phyloP scores from a whole-genome alignment of 2,797 vertebrate genomes.

The Rhyacichthys aspro region DNA sequence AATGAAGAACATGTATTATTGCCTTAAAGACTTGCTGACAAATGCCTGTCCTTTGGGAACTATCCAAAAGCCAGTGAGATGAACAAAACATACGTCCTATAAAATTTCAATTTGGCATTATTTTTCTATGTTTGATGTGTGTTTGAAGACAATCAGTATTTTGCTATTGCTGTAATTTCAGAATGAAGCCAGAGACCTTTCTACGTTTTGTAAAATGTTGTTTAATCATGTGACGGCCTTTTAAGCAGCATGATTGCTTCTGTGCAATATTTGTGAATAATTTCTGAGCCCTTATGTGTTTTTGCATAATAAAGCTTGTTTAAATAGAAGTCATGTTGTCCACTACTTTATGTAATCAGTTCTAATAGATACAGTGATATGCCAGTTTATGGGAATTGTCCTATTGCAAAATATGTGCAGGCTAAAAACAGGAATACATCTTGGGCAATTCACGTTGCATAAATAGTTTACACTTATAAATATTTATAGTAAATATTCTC shows the following conservation, averaged over 20 bases:
- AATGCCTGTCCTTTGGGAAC: no score
- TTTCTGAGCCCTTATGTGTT: conserved; percentile 34
- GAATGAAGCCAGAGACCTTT: conserved; percentile 9
- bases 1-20: neutral
- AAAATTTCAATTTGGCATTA: conserved; percentile 12
- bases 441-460: no score
- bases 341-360: no score
- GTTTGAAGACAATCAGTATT: conserved; percentile 27
- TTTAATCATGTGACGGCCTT: conserved; percentile 13
- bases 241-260: conserved; percentile 24
- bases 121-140: conserved; percentile 1
- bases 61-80: conserved; percentile 1
- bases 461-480: no score
- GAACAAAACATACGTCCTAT: conserved; percentile 4
- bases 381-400: no score
- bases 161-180: conserved; percentile 5
- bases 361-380: no score
- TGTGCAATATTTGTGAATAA: conserved; percentile 43
- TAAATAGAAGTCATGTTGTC: neutral
- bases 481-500: no score
- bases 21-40: no score
- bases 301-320: conserved; percentile 56
- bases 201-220: conserved; percentile 15
- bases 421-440: no score
- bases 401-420: no score